These are phyloP conservation scores for Aythya baeri DNA, from an alignment of 2,113 vertebrate genomes.

Conservation along the genomic window DNA sequence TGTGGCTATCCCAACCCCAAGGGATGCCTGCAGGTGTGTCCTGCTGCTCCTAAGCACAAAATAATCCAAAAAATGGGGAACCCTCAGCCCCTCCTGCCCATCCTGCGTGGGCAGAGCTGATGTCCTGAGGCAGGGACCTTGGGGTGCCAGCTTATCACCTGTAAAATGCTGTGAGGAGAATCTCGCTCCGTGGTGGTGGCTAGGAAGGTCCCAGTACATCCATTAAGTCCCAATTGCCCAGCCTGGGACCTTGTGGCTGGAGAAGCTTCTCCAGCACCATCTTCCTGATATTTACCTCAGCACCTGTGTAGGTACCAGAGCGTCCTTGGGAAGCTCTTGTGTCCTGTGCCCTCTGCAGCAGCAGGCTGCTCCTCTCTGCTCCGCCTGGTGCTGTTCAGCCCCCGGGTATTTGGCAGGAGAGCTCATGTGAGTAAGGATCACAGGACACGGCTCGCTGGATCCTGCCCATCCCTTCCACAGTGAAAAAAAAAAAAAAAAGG, in stretches of 20 bases:
- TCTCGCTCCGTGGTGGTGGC: neutral
- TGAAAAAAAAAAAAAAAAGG: neutral
- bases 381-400: neutral
- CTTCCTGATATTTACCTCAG: neutral
- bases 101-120: neutral
- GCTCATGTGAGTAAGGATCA: slow-evolving; percentile 27
- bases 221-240: neutral
- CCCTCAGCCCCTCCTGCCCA: too few relatives aligned
- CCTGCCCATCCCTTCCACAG: neutral
- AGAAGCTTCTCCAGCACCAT: neutral
- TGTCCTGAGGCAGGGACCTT: neutral
- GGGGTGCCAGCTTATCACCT: neutral
- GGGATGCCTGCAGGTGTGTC: neutral
- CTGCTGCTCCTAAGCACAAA: neutral
- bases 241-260: too few relatives aligned
- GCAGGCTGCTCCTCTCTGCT: rapidly evolving
- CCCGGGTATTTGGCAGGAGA: neutral
- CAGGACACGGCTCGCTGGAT: neutral
- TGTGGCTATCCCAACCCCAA: neutral
- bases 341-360: neutral
- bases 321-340: rapidly evolving
- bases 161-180: neutral
- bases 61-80: neutral
- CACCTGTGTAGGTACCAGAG: neutral
- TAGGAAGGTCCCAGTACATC: neutral